phyloP scores from a whole-genome alignment of 2,797 vertebrate genomes.

The Amazona finschi region DNA sequence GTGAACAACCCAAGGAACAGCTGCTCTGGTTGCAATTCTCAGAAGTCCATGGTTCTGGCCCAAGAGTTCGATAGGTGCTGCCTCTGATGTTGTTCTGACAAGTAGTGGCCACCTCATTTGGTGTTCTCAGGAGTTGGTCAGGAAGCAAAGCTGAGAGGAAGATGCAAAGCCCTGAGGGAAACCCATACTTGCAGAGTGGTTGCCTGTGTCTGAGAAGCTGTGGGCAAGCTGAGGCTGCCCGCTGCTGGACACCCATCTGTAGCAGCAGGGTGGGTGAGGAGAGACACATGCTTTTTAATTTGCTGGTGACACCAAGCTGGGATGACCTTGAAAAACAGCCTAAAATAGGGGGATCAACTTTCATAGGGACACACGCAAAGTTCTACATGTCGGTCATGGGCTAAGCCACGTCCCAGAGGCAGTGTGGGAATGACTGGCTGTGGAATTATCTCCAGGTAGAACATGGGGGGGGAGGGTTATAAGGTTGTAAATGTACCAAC shows the following conservation, averaged over 20 bases:
- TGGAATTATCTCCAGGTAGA: not conserved
- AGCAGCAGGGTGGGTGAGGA: not conserved
- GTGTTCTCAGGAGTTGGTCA: not conserved
- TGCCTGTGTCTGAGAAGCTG: not conserved
- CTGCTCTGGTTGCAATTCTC: not conserved
- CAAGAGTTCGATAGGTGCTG: not conserved
- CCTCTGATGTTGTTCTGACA: not conserved
- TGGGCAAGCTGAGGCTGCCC: not conserved
- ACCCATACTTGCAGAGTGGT: accelerated
- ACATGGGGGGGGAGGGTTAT: accelerated
- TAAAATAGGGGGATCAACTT: not conserved
- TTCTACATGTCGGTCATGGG: not conserved
- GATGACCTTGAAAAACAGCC: not conserved
- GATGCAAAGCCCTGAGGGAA: not conserved
- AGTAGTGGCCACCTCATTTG: not conserved
- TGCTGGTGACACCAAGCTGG: not conserved
- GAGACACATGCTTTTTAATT: accelerated
- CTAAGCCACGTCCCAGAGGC: not conserved
- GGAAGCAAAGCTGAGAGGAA: not conserved
- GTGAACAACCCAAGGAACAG: not conserved
- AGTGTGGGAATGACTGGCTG: accelerated
- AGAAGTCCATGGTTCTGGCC: not conserved
- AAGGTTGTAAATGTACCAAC: not conserved
- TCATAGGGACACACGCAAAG: not conserved
- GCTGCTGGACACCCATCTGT: accelerated